Percentiles rank a stretch among this genome's conserved stretches.
These are phyloP conservation scores for Ichneumoninae sp. DNA, from an alignment of 2,888 invertebrate species.

Conservation along the genomic window DNA sequence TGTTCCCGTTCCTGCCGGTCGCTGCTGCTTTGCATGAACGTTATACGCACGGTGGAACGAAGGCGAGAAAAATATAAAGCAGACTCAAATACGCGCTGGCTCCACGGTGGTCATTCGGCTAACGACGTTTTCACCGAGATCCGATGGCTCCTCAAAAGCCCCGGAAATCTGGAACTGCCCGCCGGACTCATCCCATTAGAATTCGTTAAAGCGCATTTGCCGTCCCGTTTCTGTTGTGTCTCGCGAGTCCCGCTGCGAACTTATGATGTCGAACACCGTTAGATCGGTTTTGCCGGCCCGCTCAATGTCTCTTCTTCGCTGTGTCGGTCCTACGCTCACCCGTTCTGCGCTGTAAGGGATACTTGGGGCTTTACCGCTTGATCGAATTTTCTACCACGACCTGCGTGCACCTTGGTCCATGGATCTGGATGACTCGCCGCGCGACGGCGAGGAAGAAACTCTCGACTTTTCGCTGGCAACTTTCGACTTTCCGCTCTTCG, in stretches of 20 bases:
- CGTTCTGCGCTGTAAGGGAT: slow-evolving; percentile 37
- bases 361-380: slow-evolving; percentile 40
- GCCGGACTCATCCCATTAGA: slow-evolving; percentile 72
- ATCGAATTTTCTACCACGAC: slow-evolving; percentile 31
- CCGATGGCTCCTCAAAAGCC: slow-evolving; percentile 51
- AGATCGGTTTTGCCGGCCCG: slow-evolving; percentile 1
- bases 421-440: slow-evolving; percentile 38
- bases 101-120: slow-evolving; percentile 58
- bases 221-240: slow-evolving; percentile 28
- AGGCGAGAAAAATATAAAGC: slow-evolving; percentile 41
- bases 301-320: slow-evolving; percentile 9
- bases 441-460: slow-evolving; percentile 4
- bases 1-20: neutral
- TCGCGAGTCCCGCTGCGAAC: slow-evolving; percentile 1
- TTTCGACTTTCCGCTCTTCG: neutral
- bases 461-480: slow-evolving; percentile 15
- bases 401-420: neutral
- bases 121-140: slow-evolving; percentile 72
- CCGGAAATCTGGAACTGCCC: slow-evolving; percentile 24
- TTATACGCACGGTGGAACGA: neutral
- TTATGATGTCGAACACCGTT: neutral
- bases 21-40: slow-evolving; percentile 35
- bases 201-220: slow-evolving; percentile 70
- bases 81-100: slow-evolving; percentile 2
- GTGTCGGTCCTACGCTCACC: slow-evolving; percentile 2